phyloP scores from a whole-genome alignment of 2,888 invertebrate genomes.

The Platynereis dumerilii region DNA sequence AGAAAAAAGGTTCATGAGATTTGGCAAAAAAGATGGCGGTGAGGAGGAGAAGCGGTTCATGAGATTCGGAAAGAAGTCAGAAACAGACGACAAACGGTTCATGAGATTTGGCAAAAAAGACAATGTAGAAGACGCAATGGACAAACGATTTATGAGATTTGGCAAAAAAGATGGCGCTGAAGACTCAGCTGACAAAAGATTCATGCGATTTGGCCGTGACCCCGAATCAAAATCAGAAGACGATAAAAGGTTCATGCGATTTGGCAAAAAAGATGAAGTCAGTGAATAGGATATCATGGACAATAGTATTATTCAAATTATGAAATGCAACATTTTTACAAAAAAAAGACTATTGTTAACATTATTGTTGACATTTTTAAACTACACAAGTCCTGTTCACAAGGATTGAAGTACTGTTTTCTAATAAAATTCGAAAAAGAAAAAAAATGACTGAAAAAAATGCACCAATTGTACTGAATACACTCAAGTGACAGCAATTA shows the following conservation, averaged over 20 bases:
- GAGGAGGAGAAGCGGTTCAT: constrained; percentile 24
- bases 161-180: constrained; percentile 28
- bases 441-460: too few species aligned
- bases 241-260: constrained; percentile 21
- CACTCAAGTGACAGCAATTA: too few species aligned
- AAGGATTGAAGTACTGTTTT: too few species aligned
- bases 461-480: too few species aligned
- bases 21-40: constrained; percentile 22
- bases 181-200: constrained; percentile 18
- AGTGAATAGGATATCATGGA: constrained; percentile 20
- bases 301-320: too few species aligned
- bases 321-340: too few species aligned
- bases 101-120: constrained; percentile 24
- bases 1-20: constrained; percentile 21
- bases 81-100: constrained; percentile 20
- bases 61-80: constrained; percentile 21
- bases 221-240: constrained; percentile 4
- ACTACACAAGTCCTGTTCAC: too few species aligned
- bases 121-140: constrained; percentile 5
- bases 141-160: constrained; percentile 37
- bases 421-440: too few species aligned
- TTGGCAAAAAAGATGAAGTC: constrained; percentile 21
- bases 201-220: constrained; percentile 26
- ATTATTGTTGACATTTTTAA: too few species aligned
- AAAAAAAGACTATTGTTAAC: too few species aligned